Conservation (phyloP, 1,140 invertebrate genomes). For the Cryptotermes secundus region DNA sequence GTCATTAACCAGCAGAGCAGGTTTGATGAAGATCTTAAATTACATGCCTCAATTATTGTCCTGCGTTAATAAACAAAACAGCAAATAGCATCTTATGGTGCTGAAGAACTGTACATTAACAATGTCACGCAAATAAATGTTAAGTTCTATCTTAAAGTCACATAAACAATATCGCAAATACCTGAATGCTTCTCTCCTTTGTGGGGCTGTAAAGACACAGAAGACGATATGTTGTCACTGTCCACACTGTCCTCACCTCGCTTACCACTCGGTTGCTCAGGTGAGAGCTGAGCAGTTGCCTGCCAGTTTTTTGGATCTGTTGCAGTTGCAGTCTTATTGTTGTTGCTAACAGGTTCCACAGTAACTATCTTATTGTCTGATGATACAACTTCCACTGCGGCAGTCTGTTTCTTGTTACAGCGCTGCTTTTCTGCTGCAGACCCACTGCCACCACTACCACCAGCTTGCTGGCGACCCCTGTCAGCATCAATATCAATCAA, state of each 20-base stretch:
- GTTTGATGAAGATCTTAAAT: too few species aligned
- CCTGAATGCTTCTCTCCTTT: constrained; percentile 6
- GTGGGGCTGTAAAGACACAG: neutral
- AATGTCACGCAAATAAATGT: too few species aligned
- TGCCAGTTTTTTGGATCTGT: neutral
- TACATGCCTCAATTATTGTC: too few species aligned
- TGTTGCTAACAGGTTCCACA: neutral
- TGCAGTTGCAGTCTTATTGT: neutral
- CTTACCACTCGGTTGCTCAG: neutral
- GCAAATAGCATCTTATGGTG: too few species aligned
- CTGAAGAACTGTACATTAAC: too few species aligned
- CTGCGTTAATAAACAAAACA: too few species aligned
- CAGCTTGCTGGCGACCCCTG: neutral
- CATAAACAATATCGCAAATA: neutral
- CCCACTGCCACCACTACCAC: neutral
- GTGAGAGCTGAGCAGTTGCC: neutral
- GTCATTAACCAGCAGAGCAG: too few species aligned
- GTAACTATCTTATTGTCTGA: neutral
- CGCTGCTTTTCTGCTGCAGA: neutral
- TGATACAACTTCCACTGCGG: neutral
- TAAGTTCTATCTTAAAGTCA: too few species aligned
- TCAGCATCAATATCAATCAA: neutral
- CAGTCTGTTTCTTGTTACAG: neutral
- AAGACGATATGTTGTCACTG: constrained; percentile 24
- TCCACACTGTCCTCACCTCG: neutral